These are phyloP conservation scores for Urophycis tenuis DNA, from an alignment of 2,797 vertebrate species.

Conservation along the genomic window DNA sequence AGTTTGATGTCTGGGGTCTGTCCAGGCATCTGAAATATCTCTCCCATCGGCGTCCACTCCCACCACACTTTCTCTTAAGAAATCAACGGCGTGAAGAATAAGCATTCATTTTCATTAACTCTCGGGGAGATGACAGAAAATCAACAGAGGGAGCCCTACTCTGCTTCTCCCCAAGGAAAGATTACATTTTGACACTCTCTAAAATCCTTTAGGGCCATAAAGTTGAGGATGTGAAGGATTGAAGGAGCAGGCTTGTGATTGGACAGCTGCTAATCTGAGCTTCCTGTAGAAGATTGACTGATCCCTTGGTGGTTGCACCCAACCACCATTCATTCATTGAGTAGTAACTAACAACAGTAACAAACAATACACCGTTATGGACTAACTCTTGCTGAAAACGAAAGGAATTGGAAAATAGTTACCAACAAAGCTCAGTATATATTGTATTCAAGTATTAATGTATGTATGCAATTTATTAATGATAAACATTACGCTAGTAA, in stretches of 20 bases:
- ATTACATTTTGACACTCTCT: constrained; percentile 56
- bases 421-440: neutral
- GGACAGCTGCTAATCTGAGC: neutral
- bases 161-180: constrained; percentile 57
- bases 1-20: neutral
- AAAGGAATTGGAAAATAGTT: neutral
- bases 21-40: constrained; percentile 21
- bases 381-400: neutral
- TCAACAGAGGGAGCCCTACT: constrained; percentile 52
- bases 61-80: constrained; percentile 41
- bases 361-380: no score
- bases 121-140: constrained; percentile 63
- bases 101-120: constrained; percentile 71
- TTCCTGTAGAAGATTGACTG: neutral
- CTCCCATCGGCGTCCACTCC: constrained; percentile 22
- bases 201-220: neutral
- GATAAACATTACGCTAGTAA: neutral
- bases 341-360: neutral
- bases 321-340: neutral
- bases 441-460: no score
- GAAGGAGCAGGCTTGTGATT: neutral
- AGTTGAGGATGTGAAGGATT: neutral
- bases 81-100: constrained; percentile 55
- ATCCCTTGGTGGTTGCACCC: neutral
- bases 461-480: no score